Evolutionary conservation across 1,140 invertebrate genomes (phyloP).

Genomic region (Lasaia peninsularis): DNA sequence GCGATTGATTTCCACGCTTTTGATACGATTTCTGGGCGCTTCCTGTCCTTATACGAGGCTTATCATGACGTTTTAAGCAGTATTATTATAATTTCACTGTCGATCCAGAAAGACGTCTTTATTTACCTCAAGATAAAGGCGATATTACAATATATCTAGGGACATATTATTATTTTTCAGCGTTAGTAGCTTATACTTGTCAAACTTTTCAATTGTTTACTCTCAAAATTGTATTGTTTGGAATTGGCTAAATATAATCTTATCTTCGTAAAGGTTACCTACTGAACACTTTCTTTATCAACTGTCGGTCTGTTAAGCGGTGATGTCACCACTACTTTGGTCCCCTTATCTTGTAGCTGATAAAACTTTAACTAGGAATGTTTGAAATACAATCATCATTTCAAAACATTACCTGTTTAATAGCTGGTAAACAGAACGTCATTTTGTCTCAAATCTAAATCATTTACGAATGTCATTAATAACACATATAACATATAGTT

Average conservation of each 20-base stretch:
- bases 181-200: no score
- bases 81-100: no score
- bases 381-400: conserved; percentile 34
- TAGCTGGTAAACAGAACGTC: background rate
- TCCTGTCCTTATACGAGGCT: background rate
- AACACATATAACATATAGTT: no score
- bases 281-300: conserved; percentile 65
- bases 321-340: conserved; percentile 68
- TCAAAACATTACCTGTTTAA: conserved; percentile 24
- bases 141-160: no score
- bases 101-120: no score
- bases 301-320: conserved; percentile 41
- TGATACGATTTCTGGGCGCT: conserved; percentile 4
- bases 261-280: conserved; percentile 59
- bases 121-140: no score
- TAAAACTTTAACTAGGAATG: conserved; percentile 61
- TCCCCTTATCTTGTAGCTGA: conserved; percentile 63
- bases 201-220: background rate
- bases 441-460: no score
- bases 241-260: conserved; percentile 50
- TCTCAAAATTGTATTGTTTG: conserved; percentile 26
- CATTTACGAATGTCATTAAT: no score
- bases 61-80: background rate
- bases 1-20: background rate
- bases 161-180: no score